phyloP scores from a whole-genome alignment of 2,888 invertebrate genomes.

The Lepidocyrtoides sp. region DNA sequence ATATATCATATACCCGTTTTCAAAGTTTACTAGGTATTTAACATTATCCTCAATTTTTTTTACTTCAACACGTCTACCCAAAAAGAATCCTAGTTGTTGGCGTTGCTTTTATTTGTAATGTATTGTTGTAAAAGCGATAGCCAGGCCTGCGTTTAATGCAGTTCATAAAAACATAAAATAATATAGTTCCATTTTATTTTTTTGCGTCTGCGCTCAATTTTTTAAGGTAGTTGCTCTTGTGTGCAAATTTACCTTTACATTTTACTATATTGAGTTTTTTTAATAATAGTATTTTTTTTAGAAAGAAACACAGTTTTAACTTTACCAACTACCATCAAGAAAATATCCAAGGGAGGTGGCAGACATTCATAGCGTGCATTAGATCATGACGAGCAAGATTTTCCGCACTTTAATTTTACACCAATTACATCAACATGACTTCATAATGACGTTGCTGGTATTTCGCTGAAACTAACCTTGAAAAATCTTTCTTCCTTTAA shows the following conservation, averaged over 20 bases:
- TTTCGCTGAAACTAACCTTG: no score
- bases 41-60: neutral
- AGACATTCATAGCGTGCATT: constrained; percentile 3
- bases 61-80: neutral
- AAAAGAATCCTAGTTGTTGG: neutral
- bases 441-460: neutral
- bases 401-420: no score
- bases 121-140: neutral
- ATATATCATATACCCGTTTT: no score
- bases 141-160: neutral
- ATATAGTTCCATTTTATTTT: neutral
- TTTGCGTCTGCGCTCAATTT: neutral
- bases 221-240: neutral
- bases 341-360: neutral
- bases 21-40: no score
- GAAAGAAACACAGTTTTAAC: constrained; percentile 5
- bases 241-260: no score
- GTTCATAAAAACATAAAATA: constrained; percentile 15
- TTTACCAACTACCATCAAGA: neutral
- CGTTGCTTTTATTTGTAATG: neutral
- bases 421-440: no score
- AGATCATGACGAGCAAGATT: no score
- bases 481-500: no score
- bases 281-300: neutral
- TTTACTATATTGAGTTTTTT: neutral